Evolutionary conservation across 2,797 vertebrate species (phyloP).

Genomic region (Odontamblyopus lacepedii): DNA sequence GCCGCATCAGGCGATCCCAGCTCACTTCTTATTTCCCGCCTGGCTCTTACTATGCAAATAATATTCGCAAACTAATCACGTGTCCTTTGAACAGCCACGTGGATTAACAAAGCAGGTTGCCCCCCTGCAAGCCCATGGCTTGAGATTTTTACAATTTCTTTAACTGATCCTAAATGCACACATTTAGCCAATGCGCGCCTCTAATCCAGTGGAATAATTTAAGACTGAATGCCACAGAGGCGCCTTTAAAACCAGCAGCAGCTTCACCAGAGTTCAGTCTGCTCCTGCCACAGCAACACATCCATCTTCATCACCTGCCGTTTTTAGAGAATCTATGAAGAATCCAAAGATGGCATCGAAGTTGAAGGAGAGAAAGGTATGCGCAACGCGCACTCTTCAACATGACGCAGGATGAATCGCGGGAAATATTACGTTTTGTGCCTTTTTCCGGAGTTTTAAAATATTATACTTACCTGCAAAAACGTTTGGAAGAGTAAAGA

Average conservation of each 20-base stretch:
- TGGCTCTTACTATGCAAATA: slow-evolving; percentile 85
- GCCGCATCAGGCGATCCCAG: slow-evolving; percentile 76
- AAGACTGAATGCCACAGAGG: slow-evolving; percentile 83
- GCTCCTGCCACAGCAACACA: slow-evolving; percentile 57
- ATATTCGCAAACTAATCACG: slow-evolving; percentile 86
- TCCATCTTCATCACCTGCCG: slow-evolving; percentile 23
- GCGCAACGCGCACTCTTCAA: slow-evolving; percentile 53
- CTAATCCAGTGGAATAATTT: slow-evolving; percentile 94
- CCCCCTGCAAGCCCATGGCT: slow-evolving; percentile 81
- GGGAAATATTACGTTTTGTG: slow-evolving; percentile 21
- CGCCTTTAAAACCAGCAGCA: slow-evolving; percentile 86
- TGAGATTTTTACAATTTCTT: slow-evolving; percentile 82
- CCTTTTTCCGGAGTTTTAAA: slow-evolving; percentile 13
- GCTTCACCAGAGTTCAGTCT: slow-evolving; percentile 70
- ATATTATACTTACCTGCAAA: neutral
- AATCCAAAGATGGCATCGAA: slow-evolving; percentile 85
- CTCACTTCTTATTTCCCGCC: slow-evolving; percentile 79
- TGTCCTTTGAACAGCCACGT: slow-evolving; percentile 94
- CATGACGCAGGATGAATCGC: slow-evolving; percentile 21
- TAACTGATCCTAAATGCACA: slow-evolving; percentile 92
- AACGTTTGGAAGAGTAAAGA: neutral
- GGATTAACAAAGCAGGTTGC: slow-evolving; percentile 95
- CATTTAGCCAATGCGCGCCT: slow-evolving; percentile 85
- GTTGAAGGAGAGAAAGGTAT: slow-evolving; percentile 94
- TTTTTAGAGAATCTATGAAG: slow-evolving; percentile 35